Percentiles rank a stretch among this genome's conserved stretches.
Conservation (phyloP, 2,797 vertebrate species). For the Rhincodon typus region DNA sequence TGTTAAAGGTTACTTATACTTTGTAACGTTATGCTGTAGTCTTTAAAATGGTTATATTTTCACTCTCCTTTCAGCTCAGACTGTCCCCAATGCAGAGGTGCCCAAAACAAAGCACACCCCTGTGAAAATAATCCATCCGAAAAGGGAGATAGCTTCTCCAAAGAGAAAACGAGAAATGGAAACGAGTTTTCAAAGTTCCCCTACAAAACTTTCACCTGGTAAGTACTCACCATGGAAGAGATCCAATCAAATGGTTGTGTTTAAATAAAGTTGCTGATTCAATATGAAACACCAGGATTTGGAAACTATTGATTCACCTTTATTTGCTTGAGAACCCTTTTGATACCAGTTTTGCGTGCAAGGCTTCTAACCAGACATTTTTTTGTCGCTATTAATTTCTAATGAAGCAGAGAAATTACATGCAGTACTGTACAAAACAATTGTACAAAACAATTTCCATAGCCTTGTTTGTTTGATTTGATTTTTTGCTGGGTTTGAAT, state of each 20-base stretch:
- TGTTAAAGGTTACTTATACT: neutral
- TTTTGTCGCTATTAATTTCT: neutral
- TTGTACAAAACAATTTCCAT: neutral
- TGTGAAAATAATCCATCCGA: conserved; percentile 14
- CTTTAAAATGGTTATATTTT: neutral
- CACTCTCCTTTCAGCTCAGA: conserved; percentile 20
- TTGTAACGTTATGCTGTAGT: too few relatives aligned
- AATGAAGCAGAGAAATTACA: neutral
- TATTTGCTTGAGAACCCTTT: neutral
- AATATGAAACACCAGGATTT: neutral
- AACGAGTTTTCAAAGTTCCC: neutral
- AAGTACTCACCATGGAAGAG: neutral
- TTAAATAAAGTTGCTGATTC: neutral
- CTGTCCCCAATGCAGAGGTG: neutral
- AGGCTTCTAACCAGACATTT: neutral
- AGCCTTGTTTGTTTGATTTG: neutral
- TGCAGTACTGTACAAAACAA: neutral
- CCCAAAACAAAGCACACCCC: neutral
- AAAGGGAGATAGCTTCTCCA: neutral
- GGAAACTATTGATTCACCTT: neutral
- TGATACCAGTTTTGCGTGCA: too few relatives aligned
- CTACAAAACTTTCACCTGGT: neutral
- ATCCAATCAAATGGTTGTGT: neutral
- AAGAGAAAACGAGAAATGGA: conserved; percentile 26
- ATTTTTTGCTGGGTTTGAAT: neutral